These are phyloP conservation scores for Drosophila sp. DNA, from an alignment of 1,140 invertebrate genomes.

Conservation along the genomic window DNA sequence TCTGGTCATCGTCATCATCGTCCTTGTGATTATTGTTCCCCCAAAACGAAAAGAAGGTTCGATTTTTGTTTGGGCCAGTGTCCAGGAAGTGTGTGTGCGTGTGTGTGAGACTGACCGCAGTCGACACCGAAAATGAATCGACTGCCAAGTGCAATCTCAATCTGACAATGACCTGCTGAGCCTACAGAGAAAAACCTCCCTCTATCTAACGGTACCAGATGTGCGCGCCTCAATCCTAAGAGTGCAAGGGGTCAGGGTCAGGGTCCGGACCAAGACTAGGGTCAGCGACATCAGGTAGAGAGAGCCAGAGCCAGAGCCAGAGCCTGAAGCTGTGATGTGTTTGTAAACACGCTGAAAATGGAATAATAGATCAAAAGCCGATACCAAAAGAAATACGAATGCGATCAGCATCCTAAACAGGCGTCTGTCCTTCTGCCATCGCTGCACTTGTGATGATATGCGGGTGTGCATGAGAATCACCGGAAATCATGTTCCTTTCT, in stretches of 20 bases:
- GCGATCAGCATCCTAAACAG: conserved; percentile 19
- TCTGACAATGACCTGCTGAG: conserved; percentile 45
- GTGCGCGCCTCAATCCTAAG: conserved; percentile 16
- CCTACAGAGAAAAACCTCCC: conserved; percentile 5
- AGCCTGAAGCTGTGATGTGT: conserved; percentile 64
- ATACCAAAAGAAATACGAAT: conserved; percentile 33
- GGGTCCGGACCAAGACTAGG: conserved; percentile 21
- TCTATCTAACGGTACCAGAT: conserved; percentile 72
- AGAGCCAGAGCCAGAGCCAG: background rate
- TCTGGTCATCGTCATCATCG: conserved; percentile 49
- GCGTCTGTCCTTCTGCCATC: conserved; percentile 14
- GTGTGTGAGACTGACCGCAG: conserved; percentile 58
- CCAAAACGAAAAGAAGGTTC: conserved; percentile 23
- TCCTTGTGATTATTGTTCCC: conserved; percentile 9
- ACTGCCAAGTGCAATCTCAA: conserved; percentile 63
- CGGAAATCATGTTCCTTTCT: conserved; percentile 37
- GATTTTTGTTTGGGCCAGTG: conserved; percentile 46
- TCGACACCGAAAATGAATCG: conserved; percentile 70
- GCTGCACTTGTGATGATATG: conserved; percentile 50
- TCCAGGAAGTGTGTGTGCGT: conserved; percentile 49
- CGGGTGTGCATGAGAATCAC: conserved; percentile 39
- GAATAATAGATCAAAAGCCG: conserved; percentile 75
- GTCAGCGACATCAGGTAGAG: background rate
- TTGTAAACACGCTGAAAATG: conserved; percentile 76
- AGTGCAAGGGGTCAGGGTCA: background rate